A percentile compares a stretch with the other conserved stretches of the same genome.
Conservation (phyloP, 2,113 vertebrate genomes). For the Datnioides undecimradiatus region DNA sequence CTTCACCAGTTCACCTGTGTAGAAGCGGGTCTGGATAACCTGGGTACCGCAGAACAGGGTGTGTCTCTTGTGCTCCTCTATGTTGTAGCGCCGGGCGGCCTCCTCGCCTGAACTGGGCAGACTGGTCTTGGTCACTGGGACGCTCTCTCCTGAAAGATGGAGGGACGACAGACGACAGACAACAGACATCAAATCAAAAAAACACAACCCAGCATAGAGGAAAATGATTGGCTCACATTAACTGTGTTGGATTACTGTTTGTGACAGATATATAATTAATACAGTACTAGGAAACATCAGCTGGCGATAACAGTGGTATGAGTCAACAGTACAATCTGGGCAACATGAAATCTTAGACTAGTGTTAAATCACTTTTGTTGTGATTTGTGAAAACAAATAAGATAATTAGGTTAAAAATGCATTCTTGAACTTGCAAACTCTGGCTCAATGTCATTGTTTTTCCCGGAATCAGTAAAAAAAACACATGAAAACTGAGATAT, state of each 20-base stretch:
- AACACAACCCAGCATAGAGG: background rate
- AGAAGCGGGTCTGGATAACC: slow-evolving; percentile 97
- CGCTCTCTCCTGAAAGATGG: slow-evolving; percentile 89
- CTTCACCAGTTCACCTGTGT: slow-evolving; percentile 92
- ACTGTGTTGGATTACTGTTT: too few relatives aligned
- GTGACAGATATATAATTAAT: too few relatives aligned
- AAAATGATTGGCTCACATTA: too few relatives aligned
- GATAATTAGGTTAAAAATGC: background rate
- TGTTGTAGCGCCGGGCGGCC: slow-evolving; percentile 82
- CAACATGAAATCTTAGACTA: background rate
- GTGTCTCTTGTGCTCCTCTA: slow-evolving; percentile 91
- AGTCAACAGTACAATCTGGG: background rate
- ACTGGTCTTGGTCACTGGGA: slow-evolving; percentile 96
- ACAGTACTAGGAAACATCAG: too few relatives aligned
- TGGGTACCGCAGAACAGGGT: slow-evolving; percentile 95
- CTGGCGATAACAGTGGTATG: too few relatives aligned
- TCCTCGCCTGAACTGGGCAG: slow-evolving; percentile 88
- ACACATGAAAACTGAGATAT: too few relatives aligned
- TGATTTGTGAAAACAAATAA: background rate
- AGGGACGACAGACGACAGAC: background rate
- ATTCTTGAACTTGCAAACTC: background rate
- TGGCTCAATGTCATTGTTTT: too few relatives aligned
- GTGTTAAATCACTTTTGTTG: background rate
- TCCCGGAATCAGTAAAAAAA: too few relatives aligned
- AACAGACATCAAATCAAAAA: background rate